These are phyloP conservation scores for Lordiphosa fenestrarum DNA, from an alignment of 2,888 invertebrate genomes.

Conservation along the genomic window DNA sequence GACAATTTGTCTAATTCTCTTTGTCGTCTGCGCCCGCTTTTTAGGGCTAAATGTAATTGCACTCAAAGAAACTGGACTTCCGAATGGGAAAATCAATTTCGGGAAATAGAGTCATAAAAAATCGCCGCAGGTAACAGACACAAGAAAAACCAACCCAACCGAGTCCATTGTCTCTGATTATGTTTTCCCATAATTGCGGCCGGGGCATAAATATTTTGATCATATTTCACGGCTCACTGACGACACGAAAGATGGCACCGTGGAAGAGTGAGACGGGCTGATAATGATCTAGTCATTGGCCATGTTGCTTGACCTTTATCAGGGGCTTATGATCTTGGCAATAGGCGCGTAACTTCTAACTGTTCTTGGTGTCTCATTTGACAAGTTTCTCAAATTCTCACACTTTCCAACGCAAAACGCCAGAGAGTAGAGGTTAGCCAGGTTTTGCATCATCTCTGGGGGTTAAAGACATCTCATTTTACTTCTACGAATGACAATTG, in stretches of 20 bases:
- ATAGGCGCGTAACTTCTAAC: constrained; percentile 49
- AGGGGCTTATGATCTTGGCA: constrained; percentile 15
- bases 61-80: constrained; percentile 34
- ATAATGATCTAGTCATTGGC: constrained; percentile 55
- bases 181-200: constrained; percentile 55
- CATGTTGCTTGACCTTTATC: constrained; percentile 30
- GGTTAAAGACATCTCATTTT: constrained; percentile 65
- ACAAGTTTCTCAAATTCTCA: constrained; percentile 64
- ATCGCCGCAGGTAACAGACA: constrained; percentile 56
- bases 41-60: constrained; percentile 24
- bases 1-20: constrained; percentile 59
- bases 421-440: constrained; percentile 35
- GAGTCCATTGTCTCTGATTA: constrained; percentile 31
- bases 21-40: constrained; percentile 15
- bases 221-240: constrained; percentile 69
- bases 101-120: constrained; percentile 64
- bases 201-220: constrained; percentile 66
- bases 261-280: constrained; percentile 23
- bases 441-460: constrained; percentile 62
- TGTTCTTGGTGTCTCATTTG: constrained; percentile 53
- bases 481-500: constrained; percentile 50
- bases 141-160: constrained; percentile 28
- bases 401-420: constrained; percentile 75
- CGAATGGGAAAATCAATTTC: constrained; percentile 34
- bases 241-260: constrained; percentile 11